Evolutionary conservation across 2,797 vertebrate genomes (phyloP).

Genomic region (Amniataba percoides): DNA sequence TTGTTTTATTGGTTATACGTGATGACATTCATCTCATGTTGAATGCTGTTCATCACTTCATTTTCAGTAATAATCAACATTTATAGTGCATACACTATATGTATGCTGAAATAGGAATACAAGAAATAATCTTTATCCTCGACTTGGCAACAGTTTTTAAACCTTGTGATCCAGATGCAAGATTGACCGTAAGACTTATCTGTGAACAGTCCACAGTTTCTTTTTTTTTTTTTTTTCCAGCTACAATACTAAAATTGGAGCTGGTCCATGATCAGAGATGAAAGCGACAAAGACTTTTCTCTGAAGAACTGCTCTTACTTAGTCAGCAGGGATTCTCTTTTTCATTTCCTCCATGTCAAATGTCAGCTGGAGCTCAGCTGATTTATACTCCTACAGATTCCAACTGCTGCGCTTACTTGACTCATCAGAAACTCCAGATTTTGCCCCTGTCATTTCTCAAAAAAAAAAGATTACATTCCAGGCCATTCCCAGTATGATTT

Average conservation of each 20-base stretch:
- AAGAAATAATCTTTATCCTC: not conserved
- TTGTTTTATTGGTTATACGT: not conserved
- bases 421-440: constrained; percentile 29
- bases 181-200: not conserved
- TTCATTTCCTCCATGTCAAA: constrained; percentile 65
- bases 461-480: not conserved
- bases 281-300: constrained; percentile 53
- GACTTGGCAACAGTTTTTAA: not conserved
- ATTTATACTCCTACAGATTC: constrained; percentile 41
- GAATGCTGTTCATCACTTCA: not conserved
- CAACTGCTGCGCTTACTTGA: constrained; percentile 17
- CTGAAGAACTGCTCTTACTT: constrained; percentile 26
- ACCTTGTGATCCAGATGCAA: constrained; percentile 28
- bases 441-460: constrained; percentile 7
- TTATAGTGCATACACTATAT: fast-evolving
- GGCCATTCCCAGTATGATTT: not conserved
- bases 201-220: constrained; percentile 31
- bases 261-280: constrained; percentile 58
- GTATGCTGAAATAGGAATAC: not conserved
- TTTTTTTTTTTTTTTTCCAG: not conserved
- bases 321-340: constrained; percentile 59
- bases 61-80: constrained; percentile 41
- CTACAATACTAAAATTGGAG: constrained; percentile 36
- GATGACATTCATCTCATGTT: constrained; percentile 27
- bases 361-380: constrained; percentile 42